A percentile compares a stretch with the other conserved stretches of the same genome.
phyloP scores from a whole-genome alignment of 2,888 invertebrate species.

The Synergus umbraculus region DNA sequence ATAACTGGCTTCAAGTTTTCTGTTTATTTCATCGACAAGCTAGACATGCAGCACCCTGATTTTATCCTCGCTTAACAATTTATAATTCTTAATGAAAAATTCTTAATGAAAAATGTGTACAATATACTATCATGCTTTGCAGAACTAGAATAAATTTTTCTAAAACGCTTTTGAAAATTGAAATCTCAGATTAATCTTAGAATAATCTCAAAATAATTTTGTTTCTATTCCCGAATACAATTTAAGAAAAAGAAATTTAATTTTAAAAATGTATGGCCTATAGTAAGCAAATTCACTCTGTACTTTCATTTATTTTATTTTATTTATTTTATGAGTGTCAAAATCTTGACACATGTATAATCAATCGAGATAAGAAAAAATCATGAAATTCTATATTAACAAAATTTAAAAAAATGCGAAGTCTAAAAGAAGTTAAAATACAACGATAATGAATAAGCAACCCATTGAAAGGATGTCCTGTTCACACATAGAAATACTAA shows the following conservation, averaged over 20 bases:
- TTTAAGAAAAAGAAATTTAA: too few species aligned
- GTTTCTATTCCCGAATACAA: too few species aligned
- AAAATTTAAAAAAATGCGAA: conserved; percentile 18
- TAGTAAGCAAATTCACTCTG: not conserved
- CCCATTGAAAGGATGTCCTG: not conserved
- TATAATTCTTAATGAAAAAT: not conserved
- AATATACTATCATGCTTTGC: not conserved
- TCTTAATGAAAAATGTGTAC: not conserved
- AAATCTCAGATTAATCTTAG: not conserved
- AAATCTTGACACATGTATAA: not conserved
- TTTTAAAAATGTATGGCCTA: not conserved
- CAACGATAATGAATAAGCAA: not conserved
- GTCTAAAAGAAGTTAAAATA: not conserved
- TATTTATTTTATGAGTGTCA: not conserved
- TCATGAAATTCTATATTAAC: not conserved
- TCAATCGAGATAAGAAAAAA: not conserved
- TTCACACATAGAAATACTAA: not conserved
- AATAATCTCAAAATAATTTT: not conserved
- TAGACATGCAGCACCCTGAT: conserved; percentile 43
- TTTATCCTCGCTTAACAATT: not conserved
- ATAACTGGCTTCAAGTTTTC: conserved; percentile 76
- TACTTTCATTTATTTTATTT: not conserved
- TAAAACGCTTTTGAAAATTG: not conserved
- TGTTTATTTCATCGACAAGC: conserved; percentile 71
- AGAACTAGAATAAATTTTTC: not conserved